Conservation (phyloP, 2,888 invertebrate species). For the Rhaphigaster nebulosa region DNA sequence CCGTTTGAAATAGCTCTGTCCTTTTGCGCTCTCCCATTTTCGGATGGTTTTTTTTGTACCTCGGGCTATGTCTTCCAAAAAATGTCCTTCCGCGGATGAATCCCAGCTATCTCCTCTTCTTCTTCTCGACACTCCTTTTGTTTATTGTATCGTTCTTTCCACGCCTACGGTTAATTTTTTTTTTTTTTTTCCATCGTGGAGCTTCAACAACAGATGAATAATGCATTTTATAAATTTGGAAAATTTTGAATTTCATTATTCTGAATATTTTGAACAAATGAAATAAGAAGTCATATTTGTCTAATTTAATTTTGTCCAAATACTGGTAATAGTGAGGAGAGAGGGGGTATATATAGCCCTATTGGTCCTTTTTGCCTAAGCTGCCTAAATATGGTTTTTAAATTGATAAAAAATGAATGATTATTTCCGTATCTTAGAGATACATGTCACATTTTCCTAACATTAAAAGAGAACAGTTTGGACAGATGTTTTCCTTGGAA, state of each 20-base stretch:
- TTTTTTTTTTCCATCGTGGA: not conserved
- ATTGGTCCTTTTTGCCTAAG: no score
- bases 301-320: no score
- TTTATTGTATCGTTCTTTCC: constrained; percentile 41
- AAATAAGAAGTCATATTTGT: no score
- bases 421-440: no score
- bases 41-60: not conserved
- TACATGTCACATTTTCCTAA: no score
- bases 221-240: not conserved
- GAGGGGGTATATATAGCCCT: no score
- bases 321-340: no score
- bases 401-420: no score
- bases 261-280: no score
- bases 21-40: constrained; percentile 5
- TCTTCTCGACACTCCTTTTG: not conserved
- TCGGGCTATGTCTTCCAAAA: not conserved
- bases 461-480: no score
- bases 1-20: constrained; percentile 11
- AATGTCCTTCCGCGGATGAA: constrained; percentile 9
- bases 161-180: not conserved
- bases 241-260: not conserved
- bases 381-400: no score
- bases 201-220: not conserved
- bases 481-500: no score
- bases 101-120: not conserved